Evolutionary conservation across 2,113 vertebrate species (phyloP).

Genomic region (Sardina pilchardus): DNA sequence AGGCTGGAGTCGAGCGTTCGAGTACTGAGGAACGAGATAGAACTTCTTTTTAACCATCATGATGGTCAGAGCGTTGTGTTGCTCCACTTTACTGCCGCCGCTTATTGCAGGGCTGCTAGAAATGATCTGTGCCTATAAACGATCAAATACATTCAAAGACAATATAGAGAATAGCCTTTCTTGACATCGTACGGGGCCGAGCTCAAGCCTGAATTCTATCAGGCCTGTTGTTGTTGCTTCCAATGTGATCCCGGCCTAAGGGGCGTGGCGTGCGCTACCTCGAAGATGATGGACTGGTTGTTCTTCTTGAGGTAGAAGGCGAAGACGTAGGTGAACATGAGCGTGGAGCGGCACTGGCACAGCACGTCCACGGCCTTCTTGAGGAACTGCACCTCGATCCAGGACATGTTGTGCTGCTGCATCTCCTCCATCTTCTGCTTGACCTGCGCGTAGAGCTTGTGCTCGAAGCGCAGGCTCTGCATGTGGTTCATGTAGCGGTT

Average conservation of each 20-base stretch:
- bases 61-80: too few relatives aligned
- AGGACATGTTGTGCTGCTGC: constrained; percentile 99
- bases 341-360: constrained; percentile 99
- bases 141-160: too few relatives aligned
- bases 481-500: constrained; percentile 99
- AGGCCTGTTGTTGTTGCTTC: too few relatives aligned
- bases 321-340: constrained; percentile 99
- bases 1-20: too few relatives aligned
- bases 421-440: constrained; percentile 99
- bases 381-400: constrained; percentile 99
- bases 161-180: too few relatives aligned
- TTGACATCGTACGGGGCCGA: too few relatives aligned
- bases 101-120: too few relatives aligned
- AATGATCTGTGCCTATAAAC: too few relatives aligned
- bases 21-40: too few relatives aligned
- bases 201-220: too few relatives aligned
- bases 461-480: constrained; percentile 99
- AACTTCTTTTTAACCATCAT: too few relatives aligned
- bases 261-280: constrained; percentile 71
- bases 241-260: not conserved
- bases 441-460: constrained; percentile 98
- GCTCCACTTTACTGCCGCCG: too few relatives aligned
- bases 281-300: constrained; percentile 99
- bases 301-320: constrained; percentile 99
- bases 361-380: constrained; percentile 99